Evolutionary conservation across 2,797 vertebrate genomes (phyloP), one percentile per base, ranked within the genome.

Genomic region (Ctenosaura bakeri): DNA sequence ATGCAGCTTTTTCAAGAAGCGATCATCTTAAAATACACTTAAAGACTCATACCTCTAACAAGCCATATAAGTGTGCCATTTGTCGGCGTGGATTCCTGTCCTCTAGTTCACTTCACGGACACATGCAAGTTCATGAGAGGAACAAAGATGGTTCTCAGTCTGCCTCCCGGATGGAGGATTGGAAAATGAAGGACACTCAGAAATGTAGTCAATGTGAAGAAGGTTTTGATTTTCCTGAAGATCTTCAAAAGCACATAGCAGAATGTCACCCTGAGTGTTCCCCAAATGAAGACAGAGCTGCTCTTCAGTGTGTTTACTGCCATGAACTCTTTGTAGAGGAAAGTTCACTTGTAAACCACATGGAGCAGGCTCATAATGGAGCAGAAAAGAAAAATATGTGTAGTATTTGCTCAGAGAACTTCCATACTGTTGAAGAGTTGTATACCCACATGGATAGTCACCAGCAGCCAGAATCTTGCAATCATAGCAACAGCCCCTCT

Each of bases 21-120:
- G 99, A 99, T 96, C 99, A 99, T 96, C 98, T 99, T 88, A 99
- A 99, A 97, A 99, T 99, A 96, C 99, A 99, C 97, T 98, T 99
- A 97, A 99, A 99, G 98, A 99, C 99, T 88, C 99, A 99, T 98
- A 98, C 98, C 0, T 98, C 99, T 96, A 99, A 98, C 98, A 99
- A 99, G 98, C 99, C 99, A 97, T 99, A 99, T 97, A 99, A 99
- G 97, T 99, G 99, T 98, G 98, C 98, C 92, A 98, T 99, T 97
- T 99, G 99, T 96, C 98, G 98, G 32, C 97, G 99, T 85, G 99
- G 99, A 74, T 99, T 99, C 96, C 98, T 99, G 85, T 99, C 99
- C 6, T 98, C 99, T 88, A 99, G 99, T 94, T 99, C 99, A 0
- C 98, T 99, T 85, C 98, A 99, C 69, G 99, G 99, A 94, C 99